These are phyloP conservation scores for Drosophila kambysellisi DNA, from an alignment of 2,888 invertebrate genomes.

Conservation along the genomic window DNA sequence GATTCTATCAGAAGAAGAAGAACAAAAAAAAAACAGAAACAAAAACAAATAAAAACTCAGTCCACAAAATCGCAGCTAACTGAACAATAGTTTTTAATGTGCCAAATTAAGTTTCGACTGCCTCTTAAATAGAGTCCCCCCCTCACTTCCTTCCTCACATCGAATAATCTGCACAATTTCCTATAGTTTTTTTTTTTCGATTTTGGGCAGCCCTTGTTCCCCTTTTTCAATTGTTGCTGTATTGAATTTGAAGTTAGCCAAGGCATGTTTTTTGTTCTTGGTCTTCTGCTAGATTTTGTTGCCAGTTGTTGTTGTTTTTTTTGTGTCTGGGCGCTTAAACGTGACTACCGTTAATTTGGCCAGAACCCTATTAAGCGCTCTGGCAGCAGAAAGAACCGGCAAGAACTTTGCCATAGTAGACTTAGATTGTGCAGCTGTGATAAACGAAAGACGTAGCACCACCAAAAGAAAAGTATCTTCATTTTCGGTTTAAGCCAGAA, in stretches of 20 bases:
- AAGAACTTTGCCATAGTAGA: slow-evolving; percentile 39
- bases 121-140: slow-evolving; percentile 21
- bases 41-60: not conserved
- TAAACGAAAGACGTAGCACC: slow-evolving; percentile 36
- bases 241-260: slow-evolving; percentile 60
- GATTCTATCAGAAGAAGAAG: slow-evolving; percentile 10
- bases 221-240: slow-evolving; percentile 38
- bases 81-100: slow-evolving; percentile 76
- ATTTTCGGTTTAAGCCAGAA: slow-evolving; percentile 27
- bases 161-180: slow-evolving; percentile 61
- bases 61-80: slow-evolving; percentile 22
- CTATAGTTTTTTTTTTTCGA: slow-evolving; percentile 12
- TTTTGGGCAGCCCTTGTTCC: slow-evolving; percentile 1
- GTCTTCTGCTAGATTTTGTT: slow-evolving; percentile 9
- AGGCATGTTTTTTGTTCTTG: slow-evolving; percentile 48
- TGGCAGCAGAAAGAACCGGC: slow-evolving; percentile 36
- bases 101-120: slow-evolving; percentile 71
- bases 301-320: slow-evolving; percentile 28
- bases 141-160: slow-evolving; percentile 4
- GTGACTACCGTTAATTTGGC: slow-evolving; percentile 78
- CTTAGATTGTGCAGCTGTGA: slow-evolving; percentile 50
- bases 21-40: slow-evolving; percentile 4
- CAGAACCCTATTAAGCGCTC: slow-evolving; percentile 65
- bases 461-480: slow-evolving; percentile 54
- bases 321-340: slow-evolving; percentile 62